Conservation (phyloP, 2,797 vertebrate genomes). For the Phyllotis vaccarum region DNA sequence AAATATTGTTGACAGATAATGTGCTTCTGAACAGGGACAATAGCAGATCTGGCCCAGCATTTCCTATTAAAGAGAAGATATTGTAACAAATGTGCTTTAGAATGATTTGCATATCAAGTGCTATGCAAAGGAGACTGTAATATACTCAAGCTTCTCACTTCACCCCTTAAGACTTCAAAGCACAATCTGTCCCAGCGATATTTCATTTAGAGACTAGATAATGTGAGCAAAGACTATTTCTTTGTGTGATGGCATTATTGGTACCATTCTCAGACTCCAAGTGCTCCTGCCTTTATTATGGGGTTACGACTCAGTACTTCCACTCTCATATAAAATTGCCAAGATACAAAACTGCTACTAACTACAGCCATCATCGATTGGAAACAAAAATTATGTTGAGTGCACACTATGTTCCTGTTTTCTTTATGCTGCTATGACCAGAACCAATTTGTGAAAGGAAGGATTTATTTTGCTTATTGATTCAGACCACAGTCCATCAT, state of each 20-base stretch:
- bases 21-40: not conserved
- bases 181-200: not conserved
- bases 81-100: not conserved
- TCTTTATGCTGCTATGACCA: not conserved
- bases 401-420: not conserved
- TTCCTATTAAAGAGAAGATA: not conserved
- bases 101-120: slow-evolving; percentile 6
- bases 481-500: not conserved
- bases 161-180: not conserved
- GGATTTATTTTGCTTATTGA: not conserved
- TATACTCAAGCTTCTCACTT: not conserved
- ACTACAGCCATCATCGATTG: not conserved
- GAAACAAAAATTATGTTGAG: too few species aligned
- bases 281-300: not conserved
- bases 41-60: not conserved
- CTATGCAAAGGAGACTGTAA: not conserved
- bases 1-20: not conserved
- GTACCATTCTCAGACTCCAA: not conserved
- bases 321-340: not conserved
- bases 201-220: not conserved
- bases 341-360: not conserved
- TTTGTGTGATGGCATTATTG: not conserved
- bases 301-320: not conserved
- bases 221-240: not conserved
- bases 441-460: not conserved